Evolutionary conservation across 2,113 vertebrate species (phyloP), one percentile per base, ranked within the genome.

Genomic region (Cyphomyrus plagiostoma): DNA sequence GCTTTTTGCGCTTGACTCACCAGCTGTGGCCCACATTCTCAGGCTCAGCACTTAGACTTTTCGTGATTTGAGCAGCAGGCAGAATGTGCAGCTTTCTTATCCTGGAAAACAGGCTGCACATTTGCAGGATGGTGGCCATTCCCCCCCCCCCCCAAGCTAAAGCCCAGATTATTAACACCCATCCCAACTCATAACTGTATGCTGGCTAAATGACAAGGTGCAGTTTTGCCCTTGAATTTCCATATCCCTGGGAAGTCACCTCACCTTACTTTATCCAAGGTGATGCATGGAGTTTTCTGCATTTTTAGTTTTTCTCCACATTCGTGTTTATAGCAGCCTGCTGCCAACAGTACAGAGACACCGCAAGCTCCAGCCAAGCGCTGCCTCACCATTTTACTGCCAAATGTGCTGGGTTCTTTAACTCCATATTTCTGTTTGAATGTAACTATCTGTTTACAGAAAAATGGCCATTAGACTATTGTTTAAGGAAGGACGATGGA

Each of bases 1-100:
- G 66, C 26, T 26, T 74, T 74, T 74, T 62, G 2, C 23, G 2
- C 56, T 23, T 62, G 23, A n/a, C 56, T 58, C 30, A 15, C 39
- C 70, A 30, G 10, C n/a, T 26, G 5, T 21, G 19, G 10, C 3
- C 26, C 42, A 35, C 39, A 45, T 89, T 46, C 84, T 35, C 45
- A 21, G 49, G 50, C 52, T 74, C 30, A 17, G 23, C 45, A 46
- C 85, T 88, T 86, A 89, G 17, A 89, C 85, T 90, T 80, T 89
- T 84, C 84, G 26, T 80, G 88, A 90, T 88, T 86, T 87, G 13
- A 46, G 82, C 86, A 89, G 3, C 88, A 86, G 90, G 50, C 45
- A 30, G n/a, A 48, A 70, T 15, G 35, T 88, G 74, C 74, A 66
- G 80, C 6, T 50, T 42, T 80, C n/a, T 83, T 13, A 70, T 77